Base-by-base conservation (phyloP, 2,888 invertebrate genomes). In the Orchesellides sinensis region DNA sequence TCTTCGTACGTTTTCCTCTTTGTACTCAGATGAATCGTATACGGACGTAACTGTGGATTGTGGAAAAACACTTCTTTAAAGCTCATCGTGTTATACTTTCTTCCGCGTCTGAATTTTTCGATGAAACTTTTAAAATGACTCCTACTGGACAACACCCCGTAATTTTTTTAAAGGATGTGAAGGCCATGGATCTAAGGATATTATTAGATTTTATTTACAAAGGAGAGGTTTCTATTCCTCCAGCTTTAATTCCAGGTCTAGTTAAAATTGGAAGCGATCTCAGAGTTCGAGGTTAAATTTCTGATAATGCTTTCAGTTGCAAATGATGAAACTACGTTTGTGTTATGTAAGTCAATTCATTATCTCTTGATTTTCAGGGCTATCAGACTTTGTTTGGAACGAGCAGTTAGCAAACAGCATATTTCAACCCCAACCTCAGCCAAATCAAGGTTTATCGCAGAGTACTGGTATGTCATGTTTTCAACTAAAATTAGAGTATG, bases 121-220 rank as follows among this genome's bases (percentile, higher is more conserved):
- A 87, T 47, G 85, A 87, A 69, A 84, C 78, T 56, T 87, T 87
- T 56, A 84, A 80, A 80, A 80, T 84, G 70, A 84, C 87, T 0
- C 85, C 87, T 0, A 5, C 69, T 21, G 83, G 84, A 54, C 84
- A 84, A 49, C 85, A 85, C 68, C 87, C 87, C 6, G 74, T 85
- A 12, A 84, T 87, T 23, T 85, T 85, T 75, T 49, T 87, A 35
- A 85, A 87, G 47, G 84, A 85, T 54, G 68, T 80, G 21, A 85
- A 85, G 68, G 84, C 87, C 12, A 73, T 85, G 78, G 85, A 85
- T 27, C 66, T 87, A 27, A 54, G 85, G 32, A 79, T 87, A 27
- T 66, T 87, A 6, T 40, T 87, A 5, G 87, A 87, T 59, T 87
- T 85, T 45, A 87, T 87, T 35, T 87, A 87, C 72, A 87, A 84